Percentiles rank a stretch among this genome's conserved stretches.
phyloP scores from a whole-genome alignment of 1,140 invertebrate genomes.

The Aphaenogaster floridana region DNA sequence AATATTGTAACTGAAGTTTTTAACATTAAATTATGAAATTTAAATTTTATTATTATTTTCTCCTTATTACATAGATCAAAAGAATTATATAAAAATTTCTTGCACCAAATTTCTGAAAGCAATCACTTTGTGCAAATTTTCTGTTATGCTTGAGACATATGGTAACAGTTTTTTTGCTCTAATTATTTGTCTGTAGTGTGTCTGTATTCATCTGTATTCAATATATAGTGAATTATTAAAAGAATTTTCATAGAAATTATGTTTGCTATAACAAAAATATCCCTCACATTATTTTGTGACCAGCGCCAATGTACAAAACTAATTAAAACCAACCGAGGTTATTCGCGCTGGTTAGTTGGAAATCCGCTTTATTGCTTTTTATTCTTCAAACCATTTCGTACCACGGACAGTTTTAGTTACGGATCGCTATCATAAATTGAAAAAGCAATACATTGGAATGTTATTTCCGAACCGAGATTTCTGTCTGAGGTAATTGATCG shows the following conservation, averaged over 20 bases:
- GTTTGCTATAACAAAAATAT: slow-evolving; percentile 30
- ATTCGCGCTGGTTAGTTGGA: slow-evolving; percentile 35
- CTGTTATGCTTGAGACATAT: slow-evolving; percentile 19
- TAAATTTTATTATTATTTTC: background rate
- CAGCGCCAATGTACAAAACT: background rate
- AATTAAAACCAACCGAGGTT: slow-evolving; percentile 35
- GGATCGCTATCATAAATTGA: slow-evolving; percentile 49
- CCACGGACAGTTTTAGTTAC: slow-evolving; percentile 39
- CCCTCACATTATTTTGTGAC: background rate
- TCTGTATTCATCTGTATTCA: too few relatives aligned
- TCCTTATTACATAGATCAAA: background rate
- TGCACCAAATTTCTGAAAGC: background rate
- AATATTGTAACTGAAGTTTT: background rate
- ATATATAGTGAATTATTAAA: background rate
- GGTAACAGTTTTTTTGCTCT: slow-evolving; percentile 18
- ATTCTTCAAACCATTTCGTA: slow-evolving; percentile 33
- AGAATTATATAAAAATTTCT: slow-evolving; percentile 6
- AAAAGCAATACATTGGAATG: slow-evolving; percentile 33
- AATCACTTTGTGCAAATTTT: slow-evolving; percentile 39
- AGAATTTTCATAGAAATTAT: slow-evolving; percentile 15
- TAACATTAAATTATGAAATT: background rate
- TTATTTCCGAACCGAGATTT: slow-evolving; percentile 40
- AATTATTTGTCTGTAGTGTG: background rate
- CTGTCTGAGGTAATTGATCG: slow-evolving; percentile 45
- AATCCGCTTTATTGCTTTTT: slow-evolving; percentile 48